Conservation (phyloP, 1,140 invertebrate species). For the Brachionus paranguensis region DNA sequence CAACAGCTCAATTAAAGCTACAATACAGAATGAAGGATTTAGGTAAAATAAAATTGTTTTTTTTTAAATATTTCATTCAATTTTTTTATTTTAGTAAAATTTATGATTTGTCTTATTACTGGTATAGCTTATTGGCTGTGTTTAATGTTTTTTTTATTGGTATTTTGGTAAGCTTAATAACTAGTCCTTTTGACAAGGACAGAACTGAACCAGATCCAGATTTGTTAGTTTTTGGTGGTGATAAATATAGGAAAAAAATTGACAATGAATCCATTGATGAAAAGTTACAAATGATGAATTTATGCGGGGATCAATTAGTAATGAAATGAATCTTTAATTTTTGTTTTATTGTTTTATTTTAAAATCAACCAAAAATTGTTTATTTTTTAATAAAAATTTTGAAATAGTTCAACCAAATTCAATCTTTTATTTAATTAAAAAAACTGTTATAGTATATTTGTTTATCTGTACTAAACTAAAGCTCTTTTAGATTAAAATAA, state of each 20-base stretch:
- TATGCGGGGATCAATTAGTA: not conserved
- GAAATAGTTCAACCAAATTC: too few species aligned
- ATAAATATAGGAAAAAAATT: not conserved
- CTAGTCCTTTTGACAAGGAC: not conserved
- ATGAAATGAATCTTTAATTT: not conserved
- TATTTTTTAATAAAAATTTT: too few species aligned
- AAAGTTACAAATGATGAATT: not conserved
- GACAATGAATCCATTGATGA: not conserved
- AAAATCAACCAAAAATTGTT: not conserved
- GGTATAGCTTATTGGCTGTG: slow-evolving; percentile 14
- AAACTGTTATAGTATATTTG: too few species aligned
- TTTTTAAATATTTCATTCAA: not conserved
- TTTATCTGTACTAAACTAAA: too few species aligned
- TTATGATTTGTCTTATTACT: slow-evolving; percentile 38
- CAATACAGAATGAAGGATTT: not conserved
- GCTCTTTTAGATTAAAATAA: too few species aligned
- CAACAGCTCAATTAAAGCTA: not conserved
- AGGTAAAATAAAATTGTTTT: not conserved
- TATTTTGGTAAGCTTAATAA: not conserved
- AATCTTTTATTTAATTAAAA: not conserved
- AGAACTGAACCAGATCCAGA: not conserved
- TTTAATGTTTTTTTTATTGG: not conserved
- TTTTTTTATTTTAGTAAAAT: not conserved
- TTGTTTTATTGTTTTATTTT: not conserved
- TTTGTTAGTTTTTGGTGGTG: not conserved